phyloP scores from a whole-genome alignment of 2,113 vertebrate species.

The Oplegnathus fasciatus region DNA sequence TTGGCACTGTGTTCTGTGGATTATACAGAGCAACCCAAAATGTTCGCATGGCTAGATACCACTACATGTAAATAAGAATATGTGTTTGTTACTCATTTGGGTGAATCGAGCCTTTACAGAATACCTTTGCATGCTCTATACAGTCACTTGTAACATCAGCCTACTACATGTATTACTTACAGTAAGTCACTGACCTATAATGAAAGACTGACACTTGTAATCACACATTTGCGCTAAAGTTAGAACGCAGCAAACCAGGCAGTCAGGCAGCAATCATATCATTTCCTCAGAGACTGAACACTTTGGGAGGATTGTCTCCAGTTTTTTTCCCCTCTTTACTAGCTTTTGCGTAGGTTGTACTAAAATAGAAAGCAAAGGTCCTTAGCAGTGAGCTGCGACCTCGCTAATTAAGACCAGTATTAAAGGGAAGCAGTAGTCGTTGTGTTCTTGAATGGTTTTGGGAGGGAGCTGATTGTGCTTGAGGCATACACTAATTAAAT shows the following conservation, averaged over 20 bases:
- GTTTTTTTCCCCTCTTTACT: conserved; percentile 33
- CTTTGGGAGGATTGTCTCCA: conserved; percentile 32
- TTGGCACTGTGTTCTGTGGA: not conserved
- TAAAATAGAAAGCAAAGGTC: conserved; percentile 69
- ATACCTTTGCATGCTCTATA: conserved; percentile 10
- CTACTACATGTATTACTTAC: conserved; percentile 46
- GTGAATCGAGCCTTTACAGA: not conserved
- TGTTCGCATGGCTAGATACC: not conserved
- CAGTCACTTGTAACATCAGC: conserved; percentile 29
- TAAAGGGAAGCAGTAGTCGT: conserved; percentile 61
- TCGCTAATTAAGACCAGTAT: conserved; percentile 68
- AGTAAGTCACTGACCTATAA: conserved; percentile 68
- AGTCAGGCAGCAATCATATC: conserved; percentile 62
- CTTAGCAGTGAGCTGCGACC: conserved; percentile 48
- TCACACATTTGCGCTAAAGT: conserved; percentile 77
- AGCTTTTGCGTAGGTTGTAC: conserved; percentile 41
- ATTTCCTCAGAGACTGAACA: conserved; percentile 65
- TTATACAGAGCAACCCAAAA: not conserved
- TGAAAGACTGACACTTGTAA: conserved; percentile 78
- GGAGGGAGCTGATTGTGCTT: conserved; percentile 63
- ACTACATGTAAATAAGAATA: not conserved
- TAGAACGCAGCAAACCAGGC: conserved; percentile 61
- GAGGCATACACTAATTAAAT: conserved; percentile 80
- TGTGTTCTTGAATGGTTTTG: conserved; percentile 57
- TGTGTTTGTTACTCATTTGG: not conserved